Evolutionary conservation across 1,140 invertebrate species (phyloP).

Genomic region (Psilanteris sp.): DNA sequence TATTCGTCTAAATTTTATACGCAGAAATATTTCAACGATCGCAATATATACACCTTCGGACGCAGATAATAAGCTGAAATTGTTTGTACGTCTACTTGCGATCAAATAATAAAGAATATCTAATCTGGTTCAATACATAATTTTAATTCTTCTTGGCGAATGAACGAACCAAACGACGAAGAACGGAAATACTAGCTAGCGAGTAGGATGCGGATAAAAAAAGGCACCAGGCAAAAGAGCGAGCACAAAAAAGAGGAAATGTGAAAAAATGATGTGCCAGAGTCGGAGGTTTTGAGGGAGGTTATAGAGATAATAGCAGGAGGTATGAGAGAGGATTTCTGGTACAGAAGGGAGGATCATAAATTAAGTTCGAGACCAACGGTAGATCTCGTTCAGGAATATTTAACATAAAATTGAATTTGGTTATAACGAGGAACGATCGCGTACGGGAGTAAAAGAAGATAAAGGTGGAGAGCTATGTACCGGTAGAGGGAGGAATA

Average conservation of each 20-base stretch:
- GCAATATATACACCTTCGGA: too few species aligned
- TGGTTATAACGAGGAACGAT: slow-evolving; percentile 75
- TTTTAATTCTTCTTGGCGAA: slow-evolving; percentile 30
- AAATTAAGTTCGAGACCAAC: slow-evolving; percentile 69
- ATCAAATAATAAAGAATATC: slow-evolving; percentile 30
- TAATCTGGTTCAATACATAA: slow-evolving; percentile 21
- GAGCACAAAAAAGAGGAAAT: slow-evolving; percentile 36
- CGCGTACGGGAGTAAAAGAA: slow-evolving; percentile 61
- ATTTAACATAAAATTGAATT: slow-evolving; percentile 78
- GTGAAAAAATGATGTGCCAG: slow-evolving; percentile 52
- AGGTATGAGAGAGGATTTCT: slow-evolving; percentile 65
- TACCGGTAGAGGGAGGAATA: slow-evolving; percentile 52
- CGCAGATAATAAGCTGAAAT: background rate
- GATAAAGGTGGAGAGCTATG: slow-evolving; percentile 54
- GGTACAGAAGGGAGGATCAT: slow-evolving; percentile 64
- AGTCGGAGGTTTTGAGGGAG: slow-evolving; percentile 46
- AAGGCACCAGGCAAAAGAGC: slow-evolving; percentile 18
- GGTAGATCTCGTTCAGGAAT: slow-evolving; percentile 70
- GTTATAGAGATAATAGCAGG: slow-evolving; percentile 65
- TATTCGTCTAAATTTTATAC: too few species aligned
- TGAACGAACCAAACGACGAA: too few species aligned
- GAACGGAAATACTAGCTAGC: slow-evolving; percentile 30
- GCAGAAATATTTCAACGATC: too few species aligned
- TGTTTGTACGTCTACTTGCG: slow-evolving; percentile 6
- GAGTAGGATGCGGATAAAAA: slow-evolving; percentile 22